Conservation (phyloP, 1,140 invertebrate genomes). For the Micrasema minimum region DNA sequence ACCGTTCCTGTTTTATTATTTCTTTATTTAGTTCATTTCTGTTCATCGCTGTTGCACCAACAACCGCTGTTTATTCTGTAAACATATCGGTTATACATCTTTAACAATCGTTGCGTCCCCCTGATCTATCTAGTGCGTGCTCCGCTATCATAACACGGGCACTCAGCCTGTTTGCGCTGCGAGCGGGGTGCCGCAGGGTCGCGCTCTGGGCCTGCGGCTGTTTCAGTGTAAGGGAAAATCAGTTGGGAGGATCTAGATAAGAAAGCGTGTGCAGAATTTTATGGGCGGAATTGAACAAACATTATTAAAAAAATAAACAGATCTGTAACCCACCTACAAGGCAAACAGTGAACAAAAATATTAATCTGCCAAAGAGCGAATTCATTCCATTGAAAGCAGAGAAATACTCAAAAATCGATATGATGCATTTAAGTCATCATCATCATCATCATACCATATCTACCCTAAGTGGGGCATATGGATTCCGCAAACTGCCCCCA, state of each 20-base stretch:
- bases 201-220: background rate
- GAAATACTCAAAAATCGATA: too few relatives aligned
- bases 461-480: too few relatives aligned
- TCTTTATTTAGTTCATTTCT: too few relatives aligned
- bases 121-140: conserved; percentile 34
- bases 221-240: background rate
- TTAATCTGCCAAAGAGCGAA: too few relatives aligned
- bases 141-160: conserved; percentile 44
- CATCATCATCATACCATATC: too few relatives aligned
- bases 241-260: background rate
- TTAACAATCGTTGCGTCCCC: conserved; percentile 25
- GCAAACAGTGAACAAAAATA: too few relatives aligned
- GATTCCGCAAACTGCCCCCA: too few relatives aligned
- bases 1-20: too few relatives aligned
- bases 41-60: background rate
- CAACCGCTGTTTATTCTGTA: conserved; percentile 33
- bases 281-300: background rate
- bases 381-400: too few relatives aligned
- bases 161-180: too few relatives aligned
- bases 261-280: background rate
- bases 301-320: background rate
- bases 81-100: conserved; percentile 47
- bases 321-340: too few relatives aligned
- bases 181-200: background rate
- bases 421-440: too few relatives aligned